Base-by-base conservation (phyloP, 2,797 vertebrate species). In the Botia kubotai region DNA sequence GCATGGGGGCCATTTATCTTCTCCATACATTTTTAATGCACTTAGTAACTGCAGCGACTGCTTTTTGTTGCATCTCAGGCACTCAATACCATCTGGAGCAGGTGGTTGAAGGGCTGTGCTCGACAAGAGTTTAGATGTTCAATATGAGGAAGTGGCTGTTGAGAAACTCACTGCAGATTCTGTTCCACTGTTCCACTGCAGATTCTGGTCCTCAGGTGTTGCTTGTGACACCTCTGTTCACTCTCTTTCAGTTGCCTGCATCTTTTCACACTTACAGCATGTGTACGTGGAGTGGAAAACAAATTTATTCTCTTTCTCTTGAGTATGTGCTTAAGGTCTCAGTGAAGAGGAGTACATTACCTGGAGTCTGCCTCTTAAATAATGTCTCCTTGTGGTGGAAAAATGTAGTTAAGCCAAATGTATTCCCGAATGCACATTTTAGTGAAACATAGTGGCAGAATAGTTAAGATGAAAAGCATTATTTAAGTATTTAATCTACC, bases 1-100 rank as follows among this genome's bases (percentile, higher is more conserved):
- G 26, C 26, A 76, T 46, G 0, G 62, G 52, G 4, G 52, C 6
- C 7, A 50, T 77, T 72, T 77, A 19, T 29, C 12, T 60, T 26
- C 55, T 74, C 71, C 65, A 63, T 55, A n/a, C 3, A 33, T 79
- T 43, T 39, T 53, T 53, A 23, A 23, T 67, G 62, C 70, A 57
- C 70, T 36, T 21, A 11, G 6, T 6, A 33, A 16, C 46, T 50
- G 16, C 6, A n/a, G 17, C 10, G 11, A 75, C 48, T 39, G 50
- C 21, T 11, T 60, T 39, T n/a, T 69, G 52, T 19, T 62, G 39
- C 23, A 50, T 77, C 10, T 43, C 52, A 68, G 50, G 17, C 50
- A 55, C 75, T 66, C 26, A 62, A 50, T 66, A 14, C 5, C 52
- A 75, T 58, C 52, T 69, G 36, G 36, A 46, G 36, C 65, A 68